phyloP scores from a whole-genome alignment of 2,797 vertebrate genomes.

The Poecilia picta region DNA sequence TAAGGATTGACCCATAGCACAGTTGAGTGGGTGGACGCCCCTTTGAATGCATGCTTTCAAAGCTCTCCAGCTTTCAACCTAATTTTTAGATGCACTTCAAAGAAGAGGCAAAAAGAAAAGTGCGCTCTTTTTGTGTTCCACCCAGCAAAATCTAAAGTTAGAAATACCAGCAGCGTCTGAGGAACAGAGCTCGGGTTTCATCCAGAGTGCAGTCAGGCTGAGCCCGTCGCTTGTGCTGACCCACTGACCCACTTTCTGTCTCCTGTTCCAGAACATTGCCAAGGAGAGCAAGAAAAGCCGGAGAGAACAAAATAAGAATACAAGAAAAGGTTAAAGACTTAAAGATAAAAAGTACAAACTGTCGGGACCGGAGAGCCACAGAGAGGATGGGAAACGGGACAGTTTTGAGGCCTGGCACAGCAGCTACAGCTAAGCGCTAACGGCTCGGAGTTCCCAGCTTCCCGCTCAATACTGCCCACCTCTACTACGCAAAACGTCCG shows the following conservation, averaged over 20 bases:
- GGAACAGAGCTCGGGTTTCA: constrained; percentile 67
- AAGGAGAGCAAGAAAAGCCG: constrained; percentile 45
- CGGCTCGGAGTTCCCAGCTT: constrained; percentile 55
- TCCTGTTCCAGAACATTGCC: constrained; percentile 51
- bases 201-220: constrained; percentile 52
- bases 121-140: constrained; percentile 1
- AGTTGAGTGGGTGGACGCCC: not conserved
- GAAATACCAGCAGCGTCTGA: constrained; percentile 37
- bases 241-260: constrained; percentile 85
- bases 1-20: not conserved
- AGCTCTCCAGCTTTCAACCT: not conserved
- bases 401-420: constrained; percentile 64
- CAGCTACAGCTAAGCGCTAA: constrained; percentile 52
- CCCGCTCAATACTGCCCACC: constrained; percentile 69
- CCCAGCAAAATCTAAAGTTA: constrained; percentile 39
- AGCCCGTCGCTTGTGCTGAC: constrained; percentile 76
- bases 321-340: constrained; percentile 14
- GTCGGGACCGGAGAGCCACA: constrained; percentile 11
- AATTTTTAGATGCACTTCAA: not conserved
- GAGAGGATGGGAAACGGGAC: constrained; percentile 43
- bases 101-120: not conserved
- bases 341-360: constrained; percentile 39
- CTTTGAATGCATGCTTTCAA: not conserved
- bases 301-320: constrained; percentile 31
- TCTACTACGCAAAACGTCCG: constrained; percentile 59